Evolutionary conservation across 2,888 invertebrate genomes (phyloP).

Genomic region (Scaptomyza parva): DNA sequence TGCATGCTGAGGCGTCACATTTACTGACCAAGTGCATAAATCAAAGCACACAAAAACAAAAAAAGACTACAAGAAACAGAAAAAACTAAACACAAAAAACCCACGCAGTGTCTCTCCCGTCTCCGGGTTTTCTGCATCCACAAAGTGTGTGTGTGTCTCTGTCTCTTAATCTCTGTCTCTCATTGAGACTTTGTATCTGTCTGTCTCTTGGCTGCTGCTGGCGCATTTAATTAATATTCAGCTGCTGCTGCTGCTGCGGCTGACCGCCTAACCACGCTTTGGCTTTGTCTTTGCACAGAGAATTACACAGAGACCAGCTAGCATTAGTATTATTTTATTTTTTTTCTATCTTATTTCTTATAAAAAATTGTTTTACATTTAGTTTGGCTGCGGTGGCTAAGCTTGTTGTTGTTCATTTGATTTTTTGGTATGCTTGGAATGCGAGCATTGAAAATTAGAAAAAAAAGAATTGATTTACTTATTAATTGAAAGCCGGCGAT

Average conservation of each 20-base stretch:
- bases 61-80: no score
- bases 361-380: slow-evolving; percentile 61
- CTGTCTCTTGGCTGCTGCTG: slow-evolving; percentile 5
- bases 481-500: slow-evolving; percentile 29
- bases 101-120: slow-evolving; percentile 10
- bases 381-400: slow-evolving; percentile 39
- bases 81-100: slow-evolving; percentile 47
- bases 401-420: slow-evolving; percentile 27
- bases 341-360: slow-evolving; percentile 5
- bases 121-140: slow-evolving; percentile 13
- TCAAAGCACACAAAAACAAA: slow-evolving; percentile 66
- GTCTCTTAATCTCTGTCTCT: slow-evolving; percentile 31
- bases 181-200: slow-evolving; percentile 15
- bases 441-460: no score
- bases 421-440: slow-evolving; percentile 64
- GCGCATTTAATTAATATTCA: slow-evolving; percentile 72
- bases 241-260: no score
- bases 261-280: slow-evolving; percentile 60
- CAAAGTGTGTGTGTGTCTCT: slow-evolving; percentile 11
- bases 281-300: slow-evolving; percentile 51
- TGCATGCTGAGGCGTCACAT: slow-evolving; percentile 81
- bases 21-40: slow-evolving; percentile 72
- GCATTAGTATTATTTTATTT: slow-evolving; percentile 8
- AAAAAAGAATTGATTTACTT: slow-evolving; percentile 51
- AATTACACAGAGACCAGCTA: slow-evolving; percentile 38